Percentiles rank a stretch among this genome's conserved stretches.
phyloP scores from a whole-genome alignment of 2,888 invertebrate species.

The Phortica okadai region DNA sequence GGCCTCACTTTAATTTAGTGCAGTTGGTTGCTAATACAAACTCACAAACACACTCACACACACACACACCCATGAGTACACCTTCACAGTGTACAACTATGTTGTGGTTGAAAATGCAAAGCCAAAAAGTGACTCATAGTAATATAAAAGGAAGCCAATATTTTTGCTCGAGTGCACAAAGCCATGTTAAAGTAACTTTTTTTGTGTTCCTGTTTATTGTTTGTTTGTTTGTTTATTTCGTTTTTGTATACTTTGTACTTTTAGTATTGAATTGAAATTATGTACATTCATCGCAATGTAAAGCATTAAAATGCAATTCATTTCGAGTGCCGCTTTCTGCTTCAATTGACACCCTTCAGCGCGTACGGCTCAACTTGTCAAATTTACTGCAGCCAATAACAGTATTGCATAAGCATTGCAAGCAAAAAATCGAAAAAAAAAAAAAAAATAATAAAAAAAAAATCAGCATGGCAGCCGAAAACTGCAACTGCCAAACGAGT shows the following conservation, averaged over 20 bases:
- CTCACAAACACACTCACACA: neutral
- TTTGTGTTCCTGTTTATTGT: constrained; percentile 50
- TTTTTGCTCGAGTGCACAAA: constrained; percentile 62
- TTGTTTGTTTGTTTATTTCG: neutral
- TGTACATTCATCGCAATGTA: neutral
- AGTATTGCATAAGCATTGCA: constrained; percentile 4
- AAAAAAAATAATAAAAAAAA: neutral
- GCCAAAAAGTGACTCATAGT: constrained; percentile 13
- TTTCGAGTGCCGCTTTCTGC: constrained; percentile 55
- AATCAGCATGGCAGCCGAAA: neutral
- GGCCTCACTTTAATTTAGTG: constrained; percentile 16
- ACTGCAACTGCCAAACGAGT: constrained; percentile 1
- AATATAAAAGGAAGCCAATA: constrained; percentile 54
- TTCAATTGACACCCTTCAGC: constrained; percentile 66
- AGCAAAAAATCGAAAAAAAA: neutral
- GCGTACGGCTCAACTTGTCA: neutral
- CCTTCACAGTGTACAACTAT: neutral
- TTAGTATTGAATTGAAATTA: neutral
- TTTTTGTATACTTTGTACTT: neutral
- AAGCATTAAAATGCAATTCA: constrained; percentile 19
- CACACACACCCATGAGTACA: neutral
- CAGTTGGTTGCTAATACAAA: neutral
- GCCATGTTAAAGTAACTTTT: neutral
- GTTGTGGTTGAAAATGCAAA: constrained; percentile 18
- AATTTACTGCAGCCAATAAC: neutral